Conservation (phyloP, 1,140 invertebrate species). For the Brachionus rotundiformis region DNA sequence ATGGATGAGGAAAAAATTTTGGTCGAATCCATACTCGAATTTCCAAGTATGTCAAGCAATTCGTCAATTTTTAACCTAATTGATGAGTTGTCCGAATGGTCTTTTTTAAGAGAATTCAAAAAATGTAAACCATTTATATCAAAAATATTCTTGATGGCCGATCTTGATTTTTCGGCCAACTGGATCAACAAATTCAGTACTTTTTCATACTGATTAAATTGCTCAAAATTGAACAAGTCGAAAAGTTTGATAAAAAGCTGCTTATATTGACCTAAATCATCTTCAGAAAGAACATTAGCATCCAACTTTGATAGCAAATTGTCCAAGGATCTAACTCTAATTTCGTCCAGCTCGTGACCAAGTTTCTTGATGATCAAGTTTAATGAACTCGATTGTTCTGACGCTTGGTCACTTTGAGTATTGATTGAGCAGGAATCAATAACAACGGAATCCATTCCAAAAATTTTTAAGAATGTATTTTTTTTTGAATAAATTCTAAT, state of each 20-base stretch:
- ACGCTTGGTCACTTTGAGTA: not conserved
- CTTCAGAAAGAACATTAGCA: slow-evolving; percentile 59
- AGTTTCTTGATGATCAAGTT: slow-evolving; percentile 36
- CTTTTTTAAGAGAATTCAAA: slow-evolving; percentile 32
- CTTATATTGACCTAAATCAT: slow-evolving; percentile 61
- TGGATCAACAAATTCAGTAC: slow-evolving; percentile 57
- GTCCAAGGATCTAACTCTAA: slow-evolving; percentile 59
- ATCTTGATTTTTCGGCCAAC: slow-evolving; percentile 50
- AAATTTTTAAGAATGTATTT: not conserved
- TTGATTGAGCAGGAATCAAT: not conserved
- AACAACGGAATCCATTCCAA: not conserved
- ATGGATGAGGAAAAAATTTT: not conserved
- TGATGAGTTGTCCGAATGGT: not conserved
- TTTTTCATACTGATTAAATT: slow-evolving; percentile 55
- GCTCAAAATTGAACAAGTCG: slow-evolving; percentile 62
- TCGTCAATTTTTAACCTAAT: not conserved
- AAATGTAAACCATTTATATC: slow-evolving; percentile 37
- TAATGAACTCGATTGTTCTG: not conserved
- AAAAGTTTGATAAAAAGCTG: slow-evolving; percentile 60
- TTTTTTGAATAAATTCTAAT: not conserved
- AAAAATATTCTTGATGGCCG: not conserved
- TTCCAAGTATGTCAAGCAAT: not conserved
- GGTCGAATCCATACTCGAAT: not conserved
- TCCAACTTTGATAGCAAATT: slow-evolving; percentile 62
- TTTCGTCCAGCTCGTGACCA: slow-evolving; percentile 63